phyloP scores from a whole-genome alignment of 1,140 invertebrate genomes.

The Platyura marginata region DNA sequence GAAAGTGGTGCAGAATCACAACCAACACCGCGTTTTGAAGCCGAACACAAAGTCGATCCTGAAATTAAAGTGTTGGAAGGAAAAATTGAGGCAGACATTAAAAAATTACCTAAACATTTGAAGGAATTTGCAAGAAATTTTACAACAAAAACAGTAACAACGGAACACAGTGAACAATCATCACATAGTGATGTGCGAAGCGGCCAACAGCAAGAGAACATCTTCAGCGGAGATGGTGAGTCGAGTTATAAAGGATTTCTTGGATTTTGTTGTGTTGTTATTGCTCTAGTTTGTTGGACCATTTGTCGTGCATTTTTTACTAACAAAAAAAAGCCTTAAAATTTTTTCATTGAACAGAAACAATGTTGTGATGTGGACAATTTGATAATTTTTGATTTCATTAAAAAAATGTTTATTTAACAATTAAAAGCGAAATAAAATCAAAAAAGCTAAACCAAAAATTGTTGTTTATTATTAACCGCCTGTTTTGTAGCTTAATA shows the following conservation, averaged over 20 bases:
- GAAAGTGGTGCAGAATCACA: slow-evolving; percentile 23
- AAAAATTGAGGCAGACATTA: slow-evolving; percentile 34
- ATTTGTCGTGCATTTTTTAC: background rate
- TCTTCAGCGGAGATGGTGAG: slow-evolving; percentile 26
- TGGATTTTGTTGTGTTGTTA: background rate
- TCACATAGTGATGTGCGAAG: background rate
- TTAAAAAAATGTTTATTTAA: no score
- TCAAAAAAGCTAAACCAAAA: background rate
- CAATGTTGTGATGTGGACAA: no score
- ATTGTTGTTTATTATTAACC: background rate
- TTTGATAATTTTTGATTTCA: no score
- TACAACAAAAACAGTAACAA: slow-evolving; percentile 24
- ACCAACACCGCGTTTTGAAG: slow-evolving; percentile 23
- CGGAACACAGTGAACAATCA: slow-evolving; percentile 25
- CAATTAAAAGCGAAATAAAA: background rate
- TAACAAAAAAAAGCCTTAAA: slow-evolving; percentile 2
- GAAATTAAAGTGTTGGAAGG: slow-evolving; percentile 26
- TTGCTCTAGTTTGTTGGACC: slow-evolving; percentile 3
- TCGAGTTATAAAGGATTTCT: slow-evolving; percentile 8
- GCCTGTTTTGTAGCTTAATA: no score
- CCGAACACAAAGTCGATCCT: slow-evolving; percentile 35
- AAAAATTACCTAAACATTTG: slow-evolving; percentile 48
- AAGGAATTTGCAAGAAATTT: slow-evolving; percentile 45
- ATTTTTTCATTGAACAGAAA: no score
- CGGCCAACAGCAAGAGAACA: background rate